Conservation (phyloP, 37 sponge, comb jelly and placozoan genomes). For the Corticium candelabrum region DNA sequence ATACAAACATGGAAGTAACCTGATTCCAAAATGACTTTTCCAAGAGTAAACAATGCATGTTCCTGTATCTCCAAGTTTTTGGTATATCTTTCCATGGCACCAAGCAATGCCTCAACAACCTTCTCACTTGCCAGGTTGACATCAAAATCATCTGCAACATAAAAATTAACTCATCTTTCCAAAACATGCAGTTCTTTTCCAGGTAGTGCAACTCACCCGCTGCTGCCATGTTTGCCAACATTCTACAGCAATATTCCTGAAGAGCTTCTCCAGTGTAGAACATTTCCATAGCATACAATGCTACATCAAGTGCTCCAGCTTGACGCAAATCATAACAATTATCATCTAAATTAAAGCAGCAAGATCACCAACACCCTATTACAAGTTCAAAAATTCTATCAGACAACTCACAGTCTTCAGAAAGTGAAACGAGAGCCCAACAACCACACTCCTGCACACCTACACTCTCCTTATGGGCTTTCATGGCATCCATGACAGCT, state of each 20-base stretch:
- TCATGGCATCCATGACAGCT: background rate
- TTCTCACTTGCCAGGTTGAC: background rate
- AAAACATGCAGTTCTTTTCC: background rate
- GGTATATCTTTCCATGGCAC: background rate
- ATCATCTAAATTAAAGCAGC: background rate
- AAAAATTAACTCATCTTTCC: background rate
- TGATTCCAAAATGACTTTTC: background rate
- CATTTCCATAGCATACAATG: background rate
- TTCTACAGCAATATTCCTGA: background rate
- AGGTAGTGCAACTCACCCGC: background rate
- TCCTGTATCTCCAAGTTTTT: background rate
- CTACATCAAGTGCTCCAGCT: background rate
- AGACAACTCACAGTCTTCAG: background rate
- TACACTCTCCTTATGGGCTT: background rate
- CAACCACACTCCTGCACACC: slow-evolving; percentile 10
- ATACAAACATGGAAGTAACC: too few species aligned
- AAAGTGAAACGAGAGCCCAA: background rate
- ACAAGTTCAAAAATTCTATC: background rate
- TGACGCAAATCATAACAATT: background rate
- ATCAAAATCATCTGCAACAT: background rate
- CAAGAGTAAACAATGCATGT: background rate
- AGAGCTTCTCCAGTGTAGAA: background rate
- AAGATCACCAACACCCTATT: too few species aligned
- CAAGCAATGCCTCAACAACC: background rate
- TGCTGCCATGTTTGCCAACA: background rate